Conservation (phyloP, 2,113 vertebrate genomes). For the Rhynchomys soricoides region DNA sequence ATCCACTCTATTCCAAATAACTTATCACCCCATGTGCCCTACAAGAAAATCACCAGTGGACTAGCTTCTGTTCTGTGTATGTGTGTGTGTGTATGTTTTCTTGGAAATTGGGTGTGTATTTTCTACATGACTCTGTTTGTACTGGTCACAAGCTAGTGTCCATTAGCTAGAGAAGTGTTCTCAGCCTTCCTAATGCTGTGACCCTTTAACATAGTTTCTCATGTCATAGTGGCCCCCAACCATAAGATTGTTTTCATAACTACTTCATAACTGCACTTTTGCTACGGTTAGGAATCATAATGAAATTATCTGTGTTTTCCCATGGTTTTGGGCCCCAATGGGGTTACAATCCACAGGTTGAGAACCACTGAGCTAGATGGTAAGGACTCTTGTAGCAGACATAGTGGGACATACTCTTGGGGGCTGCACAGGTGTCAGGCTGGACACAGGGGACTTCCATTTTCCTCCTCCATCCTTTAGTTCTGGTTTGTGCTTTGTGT, state of each 20-base stretch:
- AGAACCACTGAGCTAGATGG: neutral
- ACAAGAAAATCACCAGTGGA: neutral
- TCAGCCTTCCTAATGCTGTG: neutral
- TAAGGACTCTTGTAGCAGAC: accelerated
- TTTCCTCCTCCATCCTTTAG: accelerated
- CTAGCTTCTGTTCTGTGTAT: neutral
- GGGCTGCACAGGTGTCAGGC: neutral
- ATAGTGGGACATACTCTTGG: accelerated
- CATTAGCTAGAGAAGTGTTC: neutral
- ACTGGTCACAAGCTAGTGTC: accelerated
- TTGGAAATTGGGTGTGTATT: accelerated
- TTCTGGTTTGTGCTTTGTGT: neutral
- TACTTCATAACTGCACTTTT: neutral
- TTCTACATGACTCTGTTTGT: accelerated
- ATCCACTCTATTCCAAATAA: neutral
- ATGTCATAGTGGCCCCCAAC: neutral
- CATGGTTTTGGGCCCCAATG: neutral
- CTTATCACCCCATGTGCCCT: neutral
- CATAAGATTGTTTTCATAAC: neutral
- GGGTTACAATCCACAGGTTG: neutral
- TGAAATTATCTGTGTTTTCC: neutral
- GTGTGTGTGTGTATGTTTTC: neutral
- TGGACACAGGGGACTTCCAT: accelerated
- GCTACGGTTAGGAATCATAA: neutral
- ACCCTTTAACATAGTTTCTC: neutral